Conservation (phyloP, 1,140 invertebrate species). For the Aphidius ervi region DNA sequence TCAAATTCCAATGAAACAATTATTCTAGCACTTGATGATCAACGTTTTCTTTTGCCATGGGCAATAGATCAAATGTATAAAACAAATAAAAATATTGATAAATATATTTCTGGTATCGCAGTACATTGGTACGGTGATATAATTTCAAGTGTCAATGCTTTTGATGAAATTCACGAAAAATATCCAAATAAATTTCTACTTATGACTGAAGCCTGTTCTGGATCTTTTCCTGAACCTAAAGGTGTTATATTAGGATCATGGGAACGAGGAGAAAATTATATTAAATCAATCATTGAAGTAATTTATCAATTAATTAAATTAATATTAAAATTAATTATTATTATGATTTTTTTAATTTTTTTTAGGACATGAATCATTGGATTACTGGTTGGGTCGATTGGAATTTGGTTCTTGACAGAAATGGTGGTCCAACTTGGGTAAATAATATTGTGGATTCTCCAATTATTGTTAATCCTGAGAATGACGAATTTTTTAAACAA, state of each 20-base stretch:
- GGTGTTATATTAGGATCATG: conserved; percentile 69
- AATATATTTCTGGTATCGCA: conserved; percentile 78
- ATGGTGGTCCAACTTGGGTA: conserved; percentile 79
- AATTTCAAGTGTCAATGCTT: conserved; percentile 50
- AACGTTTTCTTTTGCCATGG: conserved; percentile 59
- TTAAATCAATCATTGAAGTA: conserved; percentile 66
- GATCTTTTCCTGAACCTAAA: conserved; percentile 46
- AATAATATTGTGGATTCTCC: conserved; percentile 74
- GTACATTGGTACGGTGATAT: conserved; percentile 78
- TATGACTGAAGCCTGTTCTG: conserved; percentile 70
- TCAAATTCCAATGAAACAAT: conserved; percentile 57
- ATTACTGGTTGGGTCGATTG: conserved; percentile 82
- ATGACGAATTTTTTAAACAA: conserved; percentile 80
- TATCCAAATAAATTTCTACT: conserved; percentile 72
- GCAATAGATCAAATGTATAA: conserved; percentile 39
- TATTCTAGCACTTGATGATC: conserved; percentile 71
- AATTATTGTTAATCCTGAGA: conserved; percentile 66
- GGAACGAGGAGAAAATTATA: conserved; percentile 67
- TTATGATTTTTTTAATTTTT: not conserved
- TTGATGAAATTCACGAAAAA: conserved; percentile 57
- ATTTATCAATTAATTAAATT: not conserved
- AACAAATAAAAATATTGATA: conserved; percentile 40
- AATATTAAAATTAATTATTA: too few relatives aligned
- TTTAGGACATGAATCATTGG: conserved; percentile 67
- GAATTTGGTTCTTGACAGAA: conserved; percentile 75